These are phyloP conservation scores for Troilus luridus DNA, from an alignment of 2,888 invertebrate species.

Conservation along the genomic window DNA sequence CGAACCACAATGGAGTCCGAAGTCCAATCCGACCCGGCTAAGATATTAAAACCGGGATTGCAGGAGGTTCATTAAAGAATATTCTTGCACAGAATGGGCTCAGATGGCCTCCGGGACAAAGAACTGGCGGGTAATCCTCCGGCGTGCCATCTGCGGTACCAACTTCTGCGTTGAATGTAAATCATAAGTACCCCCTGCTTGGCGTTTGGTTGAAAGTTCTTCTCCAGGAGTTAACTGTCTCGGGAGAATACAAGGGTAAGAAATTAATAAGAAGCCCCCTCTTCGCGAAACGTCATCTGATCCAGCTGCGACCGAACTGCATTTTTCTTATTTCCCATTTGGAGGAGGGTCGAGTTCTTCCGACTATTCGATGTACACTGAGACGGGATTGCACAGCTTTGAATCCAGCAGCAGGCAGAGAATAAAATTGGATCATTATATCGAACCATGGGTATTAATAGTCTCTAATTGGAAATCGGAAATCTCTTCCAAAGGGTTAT, in stretches of 20 bases:
- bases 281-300: not conserved
- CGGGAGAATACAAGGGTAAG: not conserved
- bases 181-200: not conserved
- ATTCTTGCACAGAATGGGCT: constrained; percentile 24
- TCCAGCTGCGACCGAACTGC: constrained; percentile 2
- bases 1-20: constrained; percentile 21
- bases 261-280: constrained; percentile 25
- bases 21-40: not conserved
- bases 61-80: constrained; percentile 32
- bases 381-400: not conserved
- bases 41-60: constrained; percentile 53
- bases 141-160: not conserved
- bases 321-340: not conserved
- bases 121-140: constrained; percentile 29
- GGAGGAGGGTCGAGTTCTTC: not conserved
- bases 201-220: not conserved
- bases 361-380: not conserved
- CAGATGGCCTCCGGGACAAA: constrained; percentile 40
- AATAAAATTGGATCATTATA: not conserved
- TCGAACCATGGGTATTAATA: not conserved
- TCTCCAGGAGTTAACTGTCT: not conserved
- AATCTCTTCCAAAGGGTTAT: no score
- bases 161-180: constrained; percentile 29
- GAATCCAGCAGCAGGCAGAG: not conserved
- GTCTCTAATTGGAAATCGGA: not conserved